phyloP scores from a whole-genome alignment of 92 coral and sea anemone species.

The Epizoanthus illoricatus region DNA sequence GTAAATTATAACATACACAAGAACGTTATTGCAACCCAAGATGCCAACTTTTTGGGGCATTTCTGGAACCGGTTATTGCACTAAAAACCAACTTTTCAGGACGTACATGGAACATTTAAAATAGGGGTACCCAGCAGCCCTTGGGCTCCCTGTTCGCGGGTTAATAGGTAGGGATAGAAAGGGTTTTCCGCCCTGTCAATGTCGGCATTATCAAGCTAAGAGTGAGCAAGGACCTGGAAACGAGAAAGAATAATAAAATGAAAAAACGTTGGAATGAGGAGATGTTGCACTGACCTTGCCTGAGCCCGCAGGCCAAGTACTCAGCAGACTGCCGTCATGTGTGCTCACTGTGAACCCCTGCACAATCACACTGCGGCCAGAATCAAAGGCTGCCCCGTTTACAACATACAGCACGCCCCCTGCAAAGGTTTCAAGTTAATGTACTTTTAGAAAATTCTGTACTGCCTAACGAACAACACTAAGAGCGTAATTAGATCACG shows the following conservation, averaged over 20 bases:
- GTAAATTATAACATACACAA: no score
- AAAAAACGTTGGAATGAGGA: neutral
- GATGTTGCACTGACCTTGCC: constrained; percentile 40
- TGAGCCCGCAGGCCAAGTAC: constrained; percentile 68
- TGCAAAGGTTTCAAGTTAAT: neutral
- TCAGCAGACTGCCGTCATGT: constrained; percentile 56
- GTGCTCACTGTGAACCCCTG: constrained; percentile 83
- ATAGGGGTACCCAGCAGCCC: no score
- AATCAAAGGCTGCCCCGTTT: constrained; percentile 61
- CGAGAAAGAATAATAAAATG: neutral
- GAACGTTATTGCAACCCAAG: no score
- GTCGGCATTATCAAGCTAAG: no score
- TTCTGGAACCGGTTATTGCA: no score
- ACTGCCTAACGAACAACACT: neutral
- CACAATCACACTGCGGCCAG: constrained; percentile 39
- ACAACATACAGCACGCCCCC: constrained; percentile 75
- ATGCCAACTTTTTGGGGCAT: no score
- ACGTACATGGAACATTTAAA: no score
- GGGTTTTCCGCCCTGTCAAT: no score
- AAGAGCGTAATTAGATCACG: no score
- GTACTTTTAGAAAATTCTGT: neutral
- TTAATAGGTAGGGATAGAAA: no score
- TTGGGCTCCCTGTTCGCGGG: no score
- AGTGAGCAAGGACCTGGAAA: neutral
- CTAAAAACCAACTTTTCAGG: no score